These are phyloP conservation scores for Perca flavescens DNA, from an alignment of 2,113 vertebrate species.

Conservation along the genomic window DNA sequence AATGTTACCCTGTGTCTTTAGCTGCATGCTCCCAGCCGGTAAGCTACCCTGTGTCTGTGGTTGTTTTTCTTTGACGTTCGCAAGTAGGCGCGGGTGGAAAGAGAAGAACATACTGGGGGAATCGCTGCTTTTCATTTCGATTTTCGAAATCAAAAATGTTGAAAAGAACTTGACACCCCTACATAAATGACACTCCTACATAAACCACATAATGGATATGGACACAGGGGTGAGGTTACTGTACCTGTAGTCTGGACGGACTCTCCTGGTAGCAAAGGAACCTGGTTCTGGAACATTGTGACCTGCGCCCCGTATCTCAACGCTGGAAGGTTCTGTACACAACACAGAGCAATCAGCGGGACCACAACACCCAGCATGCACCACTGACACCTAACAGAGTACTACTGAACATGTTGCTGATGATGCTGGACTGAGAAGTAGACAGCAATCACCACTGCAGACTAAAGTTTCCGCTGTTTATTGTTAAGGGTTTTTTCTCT, in stretches of 20 bases:
- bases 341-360: constrained; percentile 23
- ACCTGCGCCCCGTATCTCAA: constrained; percentile 88
- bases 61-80: no score
- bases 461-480: neutral
- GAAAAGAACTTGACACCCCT: no score
- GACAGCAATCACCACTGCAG: neutral
- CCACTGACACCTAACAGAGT: neutral
- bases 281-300: constrained; percentile 88
- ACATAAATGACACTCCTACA: no score
- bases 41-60: no score
- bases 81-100: no score
- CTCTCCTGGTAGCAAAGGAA: constrained; percentile 94
- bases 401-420: neutral
- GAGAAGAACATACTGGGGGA: no score
- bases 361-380: neutral
- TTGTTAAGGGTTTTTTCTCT: neutral
- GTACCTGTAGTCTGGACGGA: constrained; percentile 91
- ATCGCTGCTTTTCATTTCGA: no score
- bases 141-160: no score
- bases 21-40: no score
- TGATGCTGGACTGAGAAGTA: neutral
- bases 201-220: no score
- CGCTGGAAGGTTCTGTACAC: constrained; percentile 79
- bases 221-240: constrained; percentile 30
- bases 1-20: no score